These are phyloP conservation scores for Cyanistes caeruleus DNA, from an alignment of 2,113 vertebrate genomes.

Conservation along the genomic window DNA sequence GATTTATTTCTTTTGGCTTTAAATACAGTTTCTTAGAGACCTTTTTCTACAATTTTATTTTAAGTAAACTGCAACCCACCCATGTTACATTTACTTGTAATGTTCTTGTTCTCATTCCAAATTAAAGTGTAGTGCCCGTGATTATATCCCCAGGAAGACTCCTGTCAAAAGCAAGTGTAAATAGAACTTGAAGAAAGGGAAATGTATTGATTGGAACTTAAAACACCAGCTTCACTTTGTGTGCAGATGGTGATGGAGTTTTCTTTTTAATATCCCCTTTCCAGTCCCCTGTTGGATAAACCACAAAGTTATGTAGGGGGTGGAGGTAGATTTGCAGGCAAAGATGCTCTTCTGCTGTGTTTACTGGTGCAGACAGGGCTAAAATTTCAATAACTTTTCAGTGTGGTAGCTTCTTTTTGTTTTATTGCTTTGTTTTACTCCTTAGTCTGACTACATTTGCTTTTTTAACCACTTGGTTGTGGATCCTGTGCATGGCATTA, in stretches of 20 bases:
- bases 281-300: neutral
- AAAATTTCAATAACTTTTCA: neutral
- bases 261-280: neutral
- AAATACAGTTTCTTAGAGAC: neutral
- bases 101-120: neutral
- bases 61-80: neutral
- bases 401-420: neutral
- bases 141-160: conserved; percentile 5
- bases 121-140: neutral
- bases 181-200: conserved; percentile 4
- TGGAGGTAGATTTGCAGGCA: neutral
- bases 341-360: neutral
- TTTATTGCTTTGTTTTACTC: neutral
- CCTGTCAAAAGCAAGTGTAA: neutral
- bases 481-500: neutral
- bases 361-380: neutral
- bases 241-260: neutral
- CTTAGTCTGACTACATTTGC: accelerated
- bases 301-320: neutral
- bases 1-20: neutral
- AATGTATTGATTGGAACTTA: neutral
- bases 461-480: neutral
- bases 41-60: neutral
- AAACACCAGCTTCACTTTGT: neutral
- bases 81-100: neutral